Percentiles rank a stretch among this genome's conserved stretches.
Evolutionary conservation across 2,888 invertebrate genomes (phyloP).

Genomic region (Eretmocerus hayati): DNA sequence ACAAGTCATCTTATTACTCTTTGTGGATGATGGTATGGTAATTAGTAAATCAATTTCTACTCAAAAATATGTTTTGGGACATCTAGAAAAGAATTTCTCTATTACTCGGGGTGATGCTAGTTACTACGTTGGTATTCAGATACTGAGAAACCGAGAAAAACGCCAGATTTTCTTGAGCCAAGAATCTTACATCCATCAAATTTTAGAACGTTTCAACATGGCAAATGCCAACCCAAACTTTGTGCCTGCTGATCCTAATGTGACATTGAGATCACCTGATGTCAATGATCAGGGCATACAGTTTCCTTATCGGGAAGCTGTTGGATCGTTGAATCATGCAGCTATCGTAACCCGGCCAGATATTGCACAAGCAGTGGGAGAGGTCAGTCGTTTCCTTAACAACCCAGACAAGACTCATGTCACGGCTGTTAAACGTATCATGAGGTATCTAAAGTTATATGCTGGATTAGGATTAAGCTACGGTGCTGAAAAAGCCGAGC

Average conservation of each 20-base stretch:
- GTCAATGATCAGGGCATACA: too few relatives aligned
- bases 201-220: conserved; percentile 16
- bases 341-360: too few relatives aligned
- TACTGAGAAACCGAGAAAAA: conserved; percentile 3
- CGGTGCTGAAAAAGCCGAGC: too few relatives aligned
- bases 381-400: too few relatives aligned
- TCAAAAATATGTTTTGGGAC: not conserved
- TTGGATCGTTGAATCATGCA: too few relatives aligned
- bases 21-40: conserved; percentile 14
- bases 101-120: conserved; percentile 1
- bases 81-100: conserved; percentile 4
- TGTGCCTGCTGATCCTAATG: conserved; percentile 6
- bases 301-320: too few relatives aligned
- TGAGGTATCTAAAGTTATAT: too few relatives aligned
- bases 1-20: conserved; percentile 5
- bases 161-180: conserved; percentile 11
- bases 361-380: too few relatives aligned
- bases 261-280: too few relatives aligned
- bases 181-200: conserved; percentile 1
- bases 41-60: not conserved
- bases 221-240: conserved; percentile 10
- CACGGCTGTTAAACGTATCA: too few relatives aligned
- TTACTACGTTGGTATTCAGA: conserved; percentile 12
- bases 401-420: too few relatives aligned
- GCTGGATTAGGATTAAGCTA: too few relatives aligned